Evolutionary conservation across 2,113 vertebrate species (phyloP), one percentile per base, ranked within the genome.

Genomic region (Clinocottus analis): DNA sequence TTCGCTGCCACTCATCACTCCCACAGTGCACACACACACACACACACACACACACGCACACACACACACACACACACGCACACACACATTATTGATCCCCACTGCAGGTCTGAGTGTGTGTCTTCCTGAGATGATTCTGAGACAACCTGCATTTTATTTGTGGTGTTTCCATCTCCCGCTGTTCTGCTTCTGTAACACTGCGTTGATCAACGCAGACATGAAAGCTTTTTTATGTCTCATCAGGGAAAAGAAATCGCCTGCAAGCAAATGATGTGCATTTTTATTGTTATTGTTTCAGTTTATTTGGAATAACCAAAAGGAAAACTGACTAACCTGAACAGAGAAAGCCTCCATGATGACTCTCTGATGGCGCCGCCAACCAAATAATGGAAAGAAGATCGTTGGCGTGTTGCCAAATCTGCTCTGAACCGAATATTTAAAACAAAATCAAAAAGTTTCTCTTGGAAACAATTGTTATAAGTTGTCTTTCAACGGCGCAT

Each of bases 1-100:
- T 83, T 80, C 72, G 56, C 63, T 75, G 45, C 78, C 56, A 84
- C 76, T 79, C 79, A 70, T 65, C 65, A 31, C 79, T 47, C 79
- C 12, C 59, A 41, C 37, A 72, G 51, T 21, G 31, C 59, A 29
- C 58, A 31, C 53, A 23, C 23, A 1, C 43, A 56, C 64, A 7
- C 63, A 58, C 37, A 13, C 27, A 25, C 70, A 21, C 64, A 27
- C 25, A 45, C 43, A 49, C 13, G 7, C 63, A 21, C 41, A 21
- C 63, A 31, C 35, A 19, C 62, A 27, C 41, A 66, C 41, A 47
- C 63, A 47, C 41, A 10, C 41, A 45, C 41, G 27, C 37, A 35
- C 31, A 14, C 60, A 39, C 45, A 76, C 79, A 62, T 64, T 61
- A 69, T 27, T 78, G 66, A 78, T 74, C 71, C 69, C 29, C 61